These are phyloP conservation scores for Candoia aspera DNA, from an alignment of 2,113 vertebrate genomes.

Conservation along the genomic window DNA sequence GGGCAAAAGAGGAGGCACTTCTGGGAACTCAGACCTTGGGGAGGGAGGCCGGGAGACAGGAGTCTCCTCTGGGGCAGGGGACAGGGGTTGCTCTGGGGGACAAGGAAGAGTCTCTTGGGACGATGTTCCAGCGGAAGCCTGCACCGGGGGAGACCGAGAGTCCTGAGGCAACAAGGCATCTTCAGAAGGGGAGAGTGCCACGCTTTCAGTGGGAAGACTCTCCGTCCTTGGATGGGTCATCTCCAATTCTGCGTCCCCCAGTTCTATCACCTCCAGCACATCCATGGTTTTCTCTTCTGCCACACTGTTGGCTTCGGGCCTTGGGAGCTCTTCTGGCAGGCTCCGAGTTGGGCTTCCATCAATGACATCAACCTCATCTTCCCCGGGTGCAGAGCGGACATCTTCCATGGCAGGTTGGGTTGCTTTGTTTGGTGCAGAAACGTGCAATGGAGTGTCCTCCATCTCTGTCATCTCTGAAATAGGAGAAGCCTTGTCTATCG, in stretches of 20 bases:
- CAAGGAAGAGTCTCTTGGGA: neutral
- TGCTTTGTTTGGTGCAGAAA: neutral
- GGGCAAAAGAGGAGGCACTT: constrained; percentile 29
- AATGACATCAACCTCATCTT: neutral
- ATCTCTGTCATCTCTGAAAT: rapidly evolving
- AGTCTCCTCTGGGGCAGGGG: neutral
- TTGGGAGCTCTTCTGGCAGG: neutral
- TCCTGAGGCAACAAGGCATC: neutral
- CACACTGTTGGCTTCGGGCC: neutral
- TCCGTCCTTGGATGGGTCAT: neutral
- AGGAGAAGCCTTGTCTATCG: rapidly evolving
- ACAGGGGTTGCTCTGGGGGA: rapidly evolving
- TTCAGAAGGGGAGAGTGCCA: rapidly evolving
- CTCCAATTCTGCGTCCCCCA: rapidly evolving
- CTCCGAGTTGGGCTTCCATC: neutral
- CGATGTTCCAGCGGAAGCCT: rapidly evolving
- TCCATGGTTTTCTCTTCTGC: neutral
- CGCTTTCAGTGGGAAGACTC: too few relatives aligned
- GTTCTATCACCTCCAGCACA: neutral
- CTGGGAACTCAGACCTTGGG: constrained; percentile 19
- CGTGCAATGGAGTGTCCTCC: neutral
- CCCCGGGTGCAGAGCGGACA: rapidly evolving
- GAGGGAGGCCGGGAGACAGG: neutral
- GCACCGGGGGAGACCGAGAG: neutral
- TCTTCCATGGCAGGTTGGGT: rapidly evolving